Conservation (phyloP, 2,113 vertebrate genomes). For the Bubalus kerabau region DNA sequence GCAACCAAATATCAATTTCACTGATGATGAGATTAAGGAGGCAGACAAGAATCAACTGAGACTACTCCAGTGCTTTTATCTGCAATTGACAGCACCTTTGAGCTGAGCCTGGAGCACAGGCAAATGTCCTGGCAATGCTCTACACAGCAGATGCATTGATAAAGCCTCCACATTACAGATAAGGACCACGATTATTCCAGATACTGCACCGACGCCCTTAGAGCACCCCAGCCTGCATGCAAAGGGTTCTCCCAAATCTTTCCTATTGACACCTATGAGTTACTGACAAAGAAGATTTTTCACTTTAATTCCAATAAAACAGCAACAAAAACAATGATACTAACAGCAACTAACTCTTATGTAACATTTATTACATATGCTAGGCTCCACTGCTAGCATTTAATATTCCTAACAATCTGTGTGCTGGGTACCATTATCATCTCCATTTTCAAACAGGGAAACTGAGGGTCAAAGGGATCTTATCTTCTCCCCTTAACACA, state of each 20-base stretch:
- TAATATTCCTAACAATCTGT: not conserved
- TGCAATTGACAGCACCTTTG: not conserved
- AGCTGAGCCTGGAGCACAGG: not conserved
- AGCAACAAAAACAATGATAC: not conserved
- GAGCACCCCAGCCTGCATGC: not conserved
- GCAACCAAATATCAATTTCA: conserved; percentile 52
- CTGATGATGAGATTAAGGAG: conserved; percentile 4
- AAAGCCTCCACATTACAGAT: not conserved
- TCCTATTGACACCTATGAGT: not conserved
- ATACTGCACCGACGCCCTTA: not conserved
- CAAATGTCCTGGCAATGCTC: not conserved
- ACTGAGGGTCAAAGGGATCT: not conserved
- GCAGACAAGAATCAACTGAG: not conserved
- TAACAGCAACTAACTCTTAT: not conserved
- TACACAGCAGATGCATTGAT: not conserved
- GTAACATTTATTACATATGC: not conserved
- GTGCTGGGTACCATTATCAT: not conserved
- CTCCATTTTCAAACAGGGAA: not conserved
- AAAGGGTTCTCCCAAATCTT: not conserved
- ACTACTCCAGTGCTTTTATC: not conserved
- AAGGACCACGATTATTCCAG: not conserved
- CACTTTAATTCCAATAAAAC: not conserved
- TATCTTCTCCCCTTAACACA: not conserved
- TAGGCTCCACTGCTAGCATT: not conserved
- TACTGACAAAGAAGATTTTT: not conserved